A percentile compares a stretch with the other conserved stretches of the same genome.
phyloP scores from a whole-genome alignment of 2,797 vertebrate species.

The Tangara arthus region DNA sequence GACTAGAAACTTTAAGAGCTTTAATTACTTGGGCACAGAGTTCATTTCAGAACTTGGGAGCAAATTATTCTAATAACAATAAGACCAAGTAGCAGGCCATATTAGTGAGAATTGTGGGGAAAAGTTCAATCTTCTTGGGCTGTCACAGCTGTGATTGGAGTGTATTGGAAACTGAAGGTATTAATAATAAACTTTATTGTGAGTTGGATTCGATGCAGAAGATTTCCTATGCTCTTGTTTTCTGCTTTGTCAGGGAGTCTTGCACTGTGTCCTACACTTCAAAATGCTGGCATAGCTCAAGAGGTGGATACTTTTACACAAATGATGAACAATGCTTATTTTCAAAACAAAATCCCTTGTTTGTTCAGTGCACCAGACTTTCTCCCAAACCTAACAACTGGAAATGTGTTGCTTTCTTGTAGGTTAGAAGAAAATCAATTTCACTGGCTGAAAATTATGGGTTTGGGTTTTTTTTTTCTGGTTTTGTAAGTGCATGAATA shows the following conservation, averaged over 20 bases:
- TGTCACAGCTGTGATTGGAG: slow-evolving; percentile 62
- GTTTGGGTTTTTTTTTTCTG: not conserved
- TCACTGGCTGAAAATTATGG: not conserved
- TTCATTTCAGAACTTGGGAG: slow-evolving; percentile 99
- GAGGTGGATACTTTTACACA: not conserved
- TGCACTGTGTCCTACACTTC: not conserved
- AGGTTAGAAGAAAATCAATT: not conserved
- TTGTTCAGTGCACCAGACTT: not conserved
- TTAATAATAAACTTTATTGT: slow-evolving; percentile 31
- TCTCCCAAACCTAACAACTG: not conserved
- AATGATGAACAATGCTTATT: not conserved
- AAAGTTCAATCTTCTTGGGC: slow-evolving; percentile 90
- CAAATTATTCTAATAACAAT: slow-evolving; percentile 98
- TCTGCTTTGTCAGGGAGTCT: not conserved
- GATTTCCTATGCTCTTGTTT: not conserved
- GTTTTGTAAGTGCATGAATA: not conserved
- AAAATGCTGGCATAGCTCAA: not conserved
- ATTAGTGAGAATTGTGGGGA: slow-evolving; percentile 87
- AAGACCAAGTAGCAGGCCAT: slow-evolving; percentile 89
- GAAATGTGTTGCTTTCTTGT: not conserved
- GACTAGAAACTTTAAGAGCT: slow-evolving; percentile 99
- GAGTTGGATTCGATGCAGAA: slow-evolving; percentile 14
- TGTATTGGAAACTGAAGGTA: not conserved
- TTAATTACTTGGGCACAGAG: slow-evolving; percentile 99
- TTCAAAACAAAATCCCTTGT: not conserved